phyloP scores from a whole-genome alignment of 2,797 vertebrate genomes.

The Heterohyrax brucei region DNA sequence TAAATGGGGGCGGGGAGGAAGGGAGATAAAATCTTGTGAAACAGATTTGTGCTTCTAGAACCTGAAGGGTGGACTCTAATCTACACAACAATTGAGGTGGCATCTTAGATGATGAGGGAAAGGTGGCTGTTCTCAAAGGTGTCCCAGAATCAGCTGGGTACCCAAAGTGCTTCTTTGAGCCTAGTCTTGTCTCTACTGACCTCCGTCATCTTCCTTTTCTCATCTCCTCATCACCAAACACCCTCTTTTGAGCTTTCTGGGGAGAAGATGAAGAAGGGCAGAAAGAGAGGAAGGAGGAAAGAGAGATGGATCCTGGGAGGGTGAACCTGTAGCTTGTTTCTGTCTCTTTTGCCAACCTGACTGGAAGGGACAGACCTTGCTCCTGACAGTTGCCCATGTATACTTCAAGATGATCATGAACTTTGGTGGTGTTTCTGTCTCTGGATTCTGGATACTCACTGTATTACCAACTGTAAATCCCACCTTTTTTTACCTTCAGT shows the following conservation, averaged over 20 bases:
- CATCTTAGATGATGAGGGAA: too few species aligned
- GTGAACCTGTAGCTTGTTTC: not conserved
- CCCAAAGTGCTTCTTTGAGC: not conserved
- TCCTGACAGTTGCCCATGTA: too few species aligned
- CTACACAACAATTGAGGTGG: not conserved
- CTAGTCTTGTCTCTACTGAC: too few species aligned
- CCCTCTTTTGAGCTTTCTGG: not conserved
- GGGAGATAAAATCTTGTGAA: not conserved
- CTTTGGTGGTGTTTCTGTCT: too few species aligned
- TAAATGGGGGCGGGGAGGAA: not conserved
- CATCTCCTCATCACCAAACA: not conserved
- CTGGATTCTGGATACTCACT: not conserved
- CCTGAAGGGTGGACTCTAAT: not conserved
- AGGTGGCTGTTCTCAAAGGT: not conserved
- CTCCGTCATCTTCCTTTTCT: not conserved
- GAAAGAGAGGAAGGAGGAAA: not conserved
- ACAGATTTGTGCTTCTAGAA: not conserved
- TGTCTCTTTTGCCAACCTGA: too few species aligned
- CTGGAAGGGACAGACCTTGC: not conserved
- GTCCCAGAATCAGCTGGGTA: accelerated
- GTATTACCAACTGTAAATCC: not conserved
- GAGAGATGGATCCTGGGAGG: too few species aligned
- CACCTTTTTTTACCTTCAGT: not conserved
- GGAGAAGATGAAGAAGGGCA: not conserved
- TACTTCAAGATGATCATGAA: too few species aligned